Base-by-base conservation (phyloP, 2,113 vertebrate genomes). In the Phylloscopus trochilus region DNA sequence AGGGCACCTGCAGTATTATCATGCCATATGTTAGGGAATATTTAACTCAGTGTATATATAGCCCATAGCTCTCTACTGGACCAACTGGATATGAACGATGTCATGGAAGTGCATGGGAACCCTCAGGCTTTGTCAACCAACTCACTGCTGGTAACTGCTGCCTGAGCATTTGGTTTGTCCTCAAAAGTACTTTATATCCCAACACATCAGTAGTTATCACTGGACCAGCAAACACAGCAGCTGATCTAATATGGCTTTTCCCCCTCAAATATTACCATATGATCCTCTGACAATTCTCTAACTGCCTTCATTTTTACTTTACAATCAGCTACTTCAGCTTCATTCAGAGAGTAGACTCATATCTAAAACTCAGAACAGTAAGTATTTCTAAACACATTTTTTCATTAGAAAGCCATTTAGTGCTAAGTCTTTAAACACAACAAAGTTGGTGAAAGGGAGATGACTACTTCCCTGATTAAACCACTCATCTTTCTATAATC, bases 51-150 rank as follows among this genome's bases (percentile, higher is more conserved):
- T 27, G 43, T 53, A 51, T 2, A 1, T 49, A 74, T 1, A 69
- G 63, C 43, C 87, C 46, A 35, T 9, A 56, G 56, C 17, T 70
- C 55, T 75, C 26, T 20, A 18, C 35, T 39, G 44, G 43, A 81
- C 8, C 1, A 11, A 53, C 11, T 17, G 27, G 87, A 70, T 55
- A 47, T 1, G 28, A 82, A 44, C 0, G 0, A 27, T 33, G 22
- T 10, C 15, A 63, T 20, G 56, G 1, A 76, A 87, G 46, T 10
- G 0, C 4, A 78, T 62, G n/a, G 14, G 7, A 82, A 79, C 0
- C 0, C 16, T 82, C 70, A 59, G 43, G 31, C n/a, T 73, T 55
- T 78, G 41, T 35, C 69, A 87, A 19, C 12, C 56, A 92, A 56
- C 17, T 21, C 20, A 35, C 14, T 56, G 21, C 47, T 82, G 53